Conservation (phyloP, 2,888 invertebrate species). For the Andrena trimmerana region DNA sequence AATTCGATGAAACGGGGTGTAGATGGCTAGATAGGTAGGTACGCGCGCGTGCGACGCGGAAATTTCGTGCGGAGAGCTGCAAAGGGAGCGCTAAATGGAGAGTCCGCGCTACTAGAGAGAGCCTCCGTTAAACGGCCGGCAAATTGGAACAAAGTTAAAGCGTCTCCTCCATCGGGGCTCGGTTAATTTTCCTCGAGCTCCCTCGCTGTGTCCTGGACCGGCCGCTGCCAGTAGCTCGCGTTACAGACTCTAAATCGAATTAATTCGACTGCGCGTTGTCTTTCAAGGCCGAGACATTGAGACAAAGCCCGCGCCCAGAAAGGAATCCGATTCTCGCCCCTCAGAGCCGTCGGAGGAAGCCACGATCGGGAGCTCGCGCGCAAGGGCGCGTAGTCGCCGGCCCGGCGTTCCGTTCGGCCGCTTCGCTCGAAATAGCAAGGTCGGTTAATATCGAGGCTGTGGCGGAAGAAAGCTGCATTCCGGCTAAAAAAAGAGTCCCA, state of each 20-base stretch:
- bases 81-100: constrained; percentile 30
- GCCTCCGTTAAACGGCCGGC: constrained; percentile 59
- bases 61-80: constrained; percentile 2
- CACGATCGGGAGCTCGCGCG: constrained; percentile 9
- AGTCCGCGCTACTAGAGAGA: constrained; percentile 11
- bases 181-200: constrained; percentile 46
- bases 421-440: constrained; percentile 21
- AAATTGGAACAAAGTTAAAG: constrained; percentile 69
- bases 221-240: background rate
- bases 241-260: constrained; percentile 21
- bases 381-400: constrained; percentile 7
- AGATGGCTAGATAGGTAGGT: background rate
- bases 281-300: background rate
- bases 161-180: constrained; percentile 43
- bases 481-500: constrained; percentile 35
- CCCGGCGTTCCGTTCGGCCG: background rate
- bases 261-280: constrained; percentile 17
- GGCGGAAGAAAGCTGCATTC: constrained; percentile 30
- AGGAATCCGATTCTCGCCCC: background rate
- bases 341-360: constrained; percentile 1
- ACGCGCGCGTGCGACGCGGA: constrained; percentile 5
- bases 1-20: constrained; percentile 20
- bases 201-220: constrained; percentile 32
- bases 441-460: constrained; percentile 26
- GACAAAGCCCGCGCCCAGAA: background rate